A percentile compares a stretch with the other conserved stretches of the same genome.
Evolutionary conservation across 2,113 vertebrate genomes (phyloP).

Genomic region (Peromyscus maniculatus): DNA sequence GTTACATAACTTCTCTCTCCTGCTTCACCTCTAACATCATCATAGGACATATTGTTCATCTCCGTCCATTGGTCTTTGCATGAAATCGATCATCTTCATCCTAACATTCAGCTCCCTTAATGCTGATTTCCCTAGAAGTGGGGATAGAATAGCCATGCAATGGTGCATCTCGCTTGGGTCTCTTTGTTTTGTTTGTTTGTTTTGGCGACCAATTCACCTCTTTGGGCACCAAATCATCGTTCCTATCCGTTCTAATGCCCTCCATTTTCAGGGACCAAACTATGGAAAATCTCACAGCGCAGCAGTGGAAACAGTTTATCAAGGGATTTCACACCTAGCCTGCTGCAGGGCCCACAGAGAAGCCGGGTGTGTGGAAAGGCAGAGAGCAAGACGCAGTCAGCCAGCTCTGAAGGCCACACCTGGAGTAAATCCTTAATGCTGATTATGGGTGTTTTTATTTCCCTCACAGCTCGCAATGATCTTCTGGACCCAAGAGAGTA

Average conservation of each 20-base stretch:
- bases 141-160: neutral
- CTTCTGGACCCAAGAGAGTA: constrained; percentile 39
- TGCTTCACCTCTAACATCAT: neutral
- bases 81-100: neutral
- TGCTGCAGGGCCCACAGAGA: neutral
- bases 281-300: constrained; percentile 58
- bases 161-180: neutral
- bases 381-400: fast-evolving
- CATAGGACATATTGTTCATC: neutral
- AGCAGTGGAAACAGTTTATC: constrained; percentile 4
- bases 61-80: neutral
- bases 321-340: constrained; percentile 23
- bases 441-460: neutral
- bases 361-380: neutral
- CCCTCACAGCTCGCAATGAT: neutral
- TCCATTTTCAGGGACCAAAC: constrained; percentile 29
- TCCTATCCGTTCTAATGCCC: constrained; percentile 13
- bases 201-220: neutral
- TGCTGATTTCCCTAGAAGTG: neutral
- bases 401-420: neutral
- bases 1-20: neutral
- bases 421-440: neutral
- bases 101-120: neutral
- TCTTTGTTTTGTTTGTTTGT: neutral
- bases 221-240: constrained; percentile 39